Evolutionary conservation across 1,140 invertebrate genomes (phyloP).

Genomic region (Hylaeus volcanicus): DNA sequence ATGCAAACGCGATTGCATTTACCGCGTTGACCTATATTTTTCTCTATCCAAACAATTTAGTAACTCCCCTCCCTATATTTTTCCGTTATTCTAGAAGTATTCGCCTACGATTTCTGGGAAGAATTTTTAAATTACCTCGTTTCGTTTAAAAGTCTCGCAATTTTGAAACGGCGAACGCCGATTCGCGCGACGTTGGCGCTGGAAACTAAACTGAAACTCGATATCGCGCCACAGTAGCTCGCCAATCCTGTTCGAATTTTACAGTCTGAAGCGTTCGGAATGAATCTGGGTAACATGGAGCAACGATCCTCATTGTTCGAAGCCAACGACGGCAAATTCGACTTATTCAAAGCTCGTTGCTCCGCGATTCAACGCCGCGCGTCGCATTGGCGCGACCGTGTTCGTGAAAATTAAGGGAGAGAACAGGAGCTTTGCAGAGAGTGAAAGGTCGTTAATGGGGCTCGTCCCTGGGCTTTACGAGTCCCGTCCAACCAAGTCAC

Average conservation of each 20-base stretch:
- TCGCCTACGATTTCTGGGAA: too few species aligned
- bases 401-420: background rate
- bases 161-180: too few species aligned
- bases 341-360: constrained; percentile 5
- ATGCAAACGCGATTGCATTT: too few species aligned
- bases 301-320: background rate
- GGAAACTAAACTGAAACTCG: too few species aligned
- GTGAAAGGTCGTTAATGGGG: constrained; percentile 14
- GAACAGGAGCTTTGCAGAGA: background rate
- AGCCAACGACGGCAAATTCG: background rate
- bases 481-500: background rate
- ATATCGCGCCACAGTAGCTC: background rate
- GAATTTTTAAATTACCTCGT: too few species aligned
- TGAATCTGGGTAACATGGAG: background rate
- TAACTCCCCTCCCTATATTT: too few species aligned
- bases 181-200: too few species aligned
- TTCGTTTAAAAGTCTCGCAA: too few species aligned
- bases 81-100: too few species aligned
- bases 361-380: background rate
- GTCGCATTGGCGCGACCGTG: background rate
- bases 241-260: background rate
- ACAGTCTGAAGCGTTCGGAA: background rate
- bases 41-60: too few species aligned
- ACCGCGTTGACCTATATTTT: too few species aligned
- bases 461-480: background rate